Evolutionary conservation across 2,797 vertebrate species (phyloP).

Genomic region (Sebastes taczanowskii): DNA sequence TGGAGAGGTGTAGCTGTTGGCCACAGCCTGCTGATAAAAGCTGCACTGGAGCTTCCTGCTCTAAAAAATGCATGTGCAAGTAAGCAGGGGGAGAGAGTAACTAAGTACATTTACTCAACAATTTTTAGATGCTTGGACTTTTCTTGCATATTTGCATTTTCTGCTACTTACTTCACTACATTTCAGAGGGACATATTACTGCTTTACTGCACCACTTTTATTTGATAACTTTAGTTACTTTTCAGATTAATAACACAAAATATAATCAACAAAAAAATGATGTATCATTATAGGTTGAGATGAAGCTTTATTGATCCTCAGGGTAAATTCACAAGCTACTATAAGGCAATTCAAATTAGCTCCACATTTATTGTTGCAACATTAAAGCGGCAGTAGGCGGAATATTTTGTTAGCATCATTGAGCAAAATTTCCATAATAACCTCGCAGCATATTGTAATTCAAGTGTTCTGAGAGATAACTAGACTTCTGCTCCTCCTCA

Average conservation of each 20-base stretch:
- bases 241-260: not conserved
- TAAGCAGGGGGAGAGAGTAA: too few relatives aligned
- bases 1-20: not conserved
- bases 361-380: not conserved
- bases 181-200: not conserved
- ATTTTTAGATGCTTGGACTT: not conserved
- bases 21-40: conserved; percentile 5
- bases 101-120: not conserved
- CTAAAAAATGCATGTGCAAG: not conserved
- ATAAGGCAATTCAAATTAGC: not conserved
- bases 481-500: too few relatives aligned
- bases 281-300: not conserved
- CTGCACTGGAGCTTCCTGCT: not conserved
- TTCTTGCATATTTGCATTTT: not conserved
- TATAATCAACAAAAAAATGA: not conserved
- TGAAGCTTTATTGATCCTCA: not conserved
- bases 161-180: not conserved
- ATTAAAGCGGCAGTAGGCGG: too few relatives aligned
- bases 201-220: not conserved
- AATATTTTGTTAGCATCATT: too few relatives aligned
- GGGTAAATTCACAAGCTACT: not conserved
- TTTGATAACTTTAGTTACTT: not conserved
- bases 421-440: too few relatives aligned
- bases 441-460: too few relatives aligned
- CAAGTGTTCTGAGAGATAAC: too few relatives aligned